phyloP scores from a whole-genome alignment of 2,888 invertebrate genomes.

The Brachyptera risi region DNA sequence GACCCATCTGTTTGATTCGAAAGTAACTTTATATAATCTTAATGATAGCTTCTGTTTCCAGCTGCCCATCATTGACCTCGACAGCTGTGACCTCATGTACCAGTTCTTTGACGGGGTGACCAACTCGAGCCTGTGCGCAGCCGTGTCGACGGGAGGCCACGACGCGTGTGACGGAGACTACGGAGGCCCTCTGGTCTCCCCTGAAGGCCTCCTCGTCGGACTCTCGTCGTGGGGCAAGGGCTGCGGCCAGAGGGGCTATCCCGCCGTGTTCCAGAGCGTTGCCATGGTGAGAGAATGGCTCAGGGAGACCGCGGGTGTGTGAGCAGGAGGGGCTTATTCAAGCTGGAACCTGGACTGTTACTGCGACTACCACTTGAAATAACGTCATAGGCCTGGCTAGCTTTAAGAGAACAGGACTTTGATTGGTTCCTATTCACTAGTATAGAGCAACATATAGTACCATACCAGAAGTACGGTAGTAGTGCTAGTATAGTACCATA shows the following conservation, averaged over 20 bases:
- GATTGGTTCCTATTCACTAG: no score
- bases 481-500: no score
- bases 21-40: background rate
- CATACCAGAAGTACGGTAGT: no score
- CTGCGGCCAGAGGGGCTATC: background rate
- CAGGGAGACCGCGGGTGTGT: background rate
- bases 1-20: background rate
- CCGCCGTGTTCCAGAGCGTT: background rate
- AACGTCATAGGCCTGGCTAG: no score
- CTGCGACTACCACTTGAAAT: no score
- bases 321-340: background rate
- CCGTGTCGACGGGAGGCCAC: background rate
- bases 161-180: background rate
- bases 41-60: no score
- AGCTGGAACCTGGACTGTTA: no score
- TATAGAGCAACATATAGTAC: no score
- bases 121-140: background rate
- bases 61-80: background rate
- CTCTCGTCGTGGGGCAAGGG: slow-evolving; percentile 2
- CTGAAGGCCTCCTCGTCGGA: background rate
- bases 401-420: no score
- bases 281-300: background rate
- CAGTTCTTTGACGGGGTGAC: background rate
- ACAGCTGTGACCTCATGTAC: background rate
- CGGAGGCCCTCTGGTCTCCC: background rate